phyloP scores from a whole-genome alignment of 2,888 invertebrate genomes.

The Allygus modestus region DNA sequence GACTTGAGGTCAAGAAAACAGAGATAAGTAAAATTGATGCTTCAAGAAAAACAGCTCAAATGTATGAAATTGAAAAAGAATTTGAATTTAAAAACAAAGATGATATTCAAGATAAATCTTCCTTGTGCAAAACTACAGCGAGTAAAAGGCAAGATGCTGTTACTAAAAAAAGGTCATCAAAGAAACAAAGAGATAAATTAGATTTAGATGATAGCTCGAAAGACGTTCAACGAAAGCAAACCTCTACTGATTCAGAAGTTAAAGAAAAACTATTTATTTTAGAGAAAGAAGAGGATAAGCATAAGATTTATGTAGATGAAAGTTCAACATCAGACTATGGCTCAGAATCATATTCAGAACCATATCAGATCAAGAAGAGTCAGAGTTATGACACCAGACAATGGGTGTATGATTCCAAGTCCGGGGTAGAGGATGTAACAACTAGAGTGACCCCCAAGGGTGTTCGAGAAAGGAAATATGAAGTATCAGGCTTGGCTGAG shows the following conservation, averaged over 20 bases:
- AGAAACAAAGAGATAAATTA: slow-evolving; percentile 33
- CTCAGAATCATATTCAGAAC: slow-evolving; percentile 44
- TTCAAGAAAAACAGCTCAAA: too few relatives aligned
- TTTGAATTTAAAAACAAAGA: too few relatives aligned
- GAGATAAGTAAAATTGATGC: too few relatives aligned
- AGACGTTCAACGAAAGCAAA: slow-evolving; percentile 66
- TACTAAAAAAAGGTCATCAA: slow-evolving; percentile 4
- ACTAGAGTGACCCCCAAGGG: neutral
- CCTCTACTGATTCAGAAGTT: slow-evolving; percentile 62
- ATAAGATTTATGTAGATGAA: slow-evolving; percentile 63
- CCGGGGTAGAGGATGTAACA: slow-evolving; percentile 53
- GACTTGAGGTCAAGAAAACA: too few relatives aligned
- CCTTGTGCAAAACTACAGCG: neutral
- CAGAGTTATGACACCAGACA: slow-evolving; percentile 67
- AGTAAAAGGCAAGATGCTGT: slow-evolving; percentile 6
- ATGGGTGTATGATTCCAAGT: slow-evolving; percentile 63
- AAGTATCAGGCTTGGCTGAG: neutral
- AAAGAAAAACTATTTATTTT: slow-evolving; percentile 63
- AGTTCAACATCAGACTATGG: slow-evolving; percentile 65
- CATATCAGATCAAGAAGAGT: slow-evolving; percentile 73
- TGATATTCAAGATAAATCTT: neutral
- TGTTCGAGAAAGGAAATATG: slow-evolving; percentile 1
- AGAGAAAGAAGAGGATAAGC: slow-evolving; percentile 63
- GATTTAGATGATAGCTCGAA: neutral
- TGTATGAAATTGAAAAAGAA: too few relatives aligned